Evolutionary conservation across 2,888 invertebrate genomes (phyloP).

Genomic region (Eupithecia centaureata): DNA sequence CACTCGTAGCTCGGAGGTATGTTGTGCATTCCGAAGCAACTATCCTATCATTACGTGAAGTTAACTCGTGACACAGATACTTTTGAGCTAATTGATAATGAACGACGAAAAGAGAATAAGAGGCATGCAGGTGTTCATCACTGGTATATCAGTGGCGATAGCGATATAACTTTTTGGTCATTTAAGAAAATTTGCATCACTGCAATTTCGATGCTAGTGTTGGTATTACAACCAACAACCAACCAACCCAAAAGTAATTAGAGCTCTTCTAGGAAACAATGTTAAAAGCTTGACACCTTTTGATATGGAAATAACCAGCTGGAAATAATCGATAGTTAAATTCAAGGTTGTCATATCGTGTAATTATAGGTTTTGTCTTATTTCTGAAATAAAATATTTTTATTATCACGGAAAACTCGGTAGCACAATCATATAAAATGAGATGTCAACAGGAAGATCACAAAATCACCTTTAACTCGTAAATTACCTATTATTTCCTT

Average conservation of each 20-base stretch:
- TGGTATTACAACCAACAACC: background rate
- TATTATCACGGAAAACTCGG: background rate
- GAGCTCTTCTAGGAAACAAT: background rate
- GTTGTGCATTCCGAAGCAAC: conserved; percentile 16
- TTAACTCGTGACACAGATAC: conserved; percentile 27
- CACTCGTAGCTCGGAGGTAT: conserved; percentile 21
- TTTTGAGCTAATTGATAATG: background rate
- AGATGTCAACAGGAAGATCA: conserved; percentile 29
- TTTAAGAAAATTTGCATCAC: background rate
- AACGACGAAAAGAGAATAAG: background rate
- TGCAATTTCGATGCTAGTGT: background rate
- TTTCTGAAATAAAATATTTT: background rate
- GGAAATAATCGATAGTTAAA: background rate
- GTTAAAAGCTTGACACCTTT: background rate
- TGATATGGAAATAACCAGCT: background rate
- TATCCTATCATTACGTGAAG: conserved; percentile 24
- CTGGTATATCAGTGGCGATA: background rate
- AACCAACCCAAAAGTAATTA: background rate
- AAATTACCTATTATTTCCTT: conserved; percentile 15
- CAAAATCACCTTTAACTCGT: conserved; percentile 28
- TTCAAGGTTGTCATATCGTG: background rate
- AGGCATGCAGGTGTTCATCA: background rate
- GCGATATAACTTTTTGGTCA: background rate
- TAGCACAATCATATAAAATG: background rate
- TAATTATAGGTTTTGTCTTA: no score